These are phyloP conservation scores for Rhynchophorus ferrugineus DNA, from an alignment of 1,140 invertebrate species.

Conservation along the genomic window DNA sequence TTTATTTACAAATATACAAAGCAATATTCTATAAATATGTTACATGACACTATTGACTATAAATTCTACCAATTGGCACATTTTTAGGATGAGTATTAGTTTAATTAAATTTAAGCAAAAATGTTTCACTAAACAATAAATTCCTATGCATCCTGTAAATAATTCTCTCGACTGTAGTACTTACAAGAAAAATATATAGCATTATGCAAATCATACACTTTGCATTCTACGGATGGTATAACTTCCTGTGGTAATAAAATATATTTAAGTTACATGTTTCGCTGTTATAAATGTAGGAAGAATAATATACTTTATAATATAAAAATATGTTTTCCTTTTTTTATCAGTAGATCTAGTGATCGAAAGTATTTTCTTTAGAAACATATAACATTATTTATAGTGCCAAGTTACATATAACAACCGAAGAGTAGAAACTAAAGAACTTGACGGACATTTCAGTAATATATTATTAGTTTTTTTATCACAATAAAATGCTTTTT, in stretches of 20 bases:
- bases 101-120: too few species aligned
- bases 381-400: constrained; percentile 15
- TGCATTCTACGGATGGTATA: too few species aligned
- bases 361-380: neutral
- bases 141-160: too few species aligned
- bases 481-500: constrained; percentile 25
- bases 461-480: constrained; percentile 17
- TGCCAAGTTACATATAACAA: constrained; percentile 37
- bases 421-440: constrained; percentile 27
- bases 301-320: constrained; percentile 1
- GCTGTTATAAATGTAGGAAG: neutral
- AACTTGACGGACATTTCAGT: constrained; percentile 33
- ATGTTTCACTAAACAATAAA: too few species aligned
- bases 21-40: constrained; percentile 36
- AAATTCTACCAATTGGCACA: constrained; percentile 23
- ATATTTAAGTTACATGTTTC: neutral
- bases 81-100: constrained; percentile 10
- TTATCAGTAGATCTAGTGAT: neutral
- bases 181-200: too few species aligned
- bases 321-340: neutral
- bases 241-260: neutral
- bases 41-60: constrained; percentile 35
- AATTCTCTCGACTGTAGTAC: too few species aligned
- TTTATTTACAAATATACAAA: constrained; percentile 40
- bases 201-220: too few species aligned